phyloP scores from a whole-genome alignment of 1,140 invertebrate species.

The Macrotrachela quadricornifera region DNA sequence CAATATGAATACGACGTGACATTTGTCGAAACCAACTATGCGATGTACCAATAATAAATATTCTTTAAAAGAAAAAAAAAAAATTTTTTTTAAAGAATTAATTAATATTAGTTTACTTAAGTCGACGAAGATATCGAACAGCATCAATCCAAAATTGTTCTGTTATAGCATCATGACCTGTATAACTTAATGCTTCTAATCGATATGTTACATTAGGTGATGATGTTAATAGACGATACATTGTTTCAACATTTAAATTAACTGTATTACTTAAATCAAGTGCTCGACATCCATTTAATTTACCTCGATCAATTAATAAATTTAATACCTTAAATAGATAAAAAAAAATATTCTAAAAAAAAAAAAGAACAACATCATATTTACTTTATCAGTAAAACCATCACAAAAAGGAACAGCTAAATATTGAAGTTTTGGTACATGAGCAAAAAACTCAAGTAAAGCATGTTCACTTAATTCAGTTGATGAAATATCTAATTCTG shows the following conservation, averaged over 20 bases:
- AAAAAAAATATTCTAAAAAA: no score
- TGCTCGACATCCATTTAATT: slow-evolving; percentile 56
- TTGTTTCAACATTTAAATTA: slow-evolving; percentile 69
- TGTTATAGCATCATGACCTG: slow-evolving; percentile 87
- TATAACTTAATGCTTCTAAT: slow-evolving; percentile 59
- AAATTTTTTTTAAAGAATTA: no score
- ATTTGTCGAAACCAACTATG: slow-evolving; percentile 86
- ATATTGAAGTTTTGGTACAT: slow-evolving; percentile 64
- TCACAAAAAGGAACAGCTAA: slow-evolving; percentile 82
- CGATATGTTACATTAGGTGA: slow-evolving; percentile 56
- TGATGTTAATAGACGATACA: slow-evolving; percentile 55
- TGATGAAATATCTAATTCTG: slow-evolving; percentile 83
- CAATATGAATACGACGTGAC: slow-evolving; percentile 47
- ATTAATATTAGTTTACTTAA: slow-evolving; percentile 40
- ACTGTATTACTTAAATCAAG: slow-evolving; percentile 81
- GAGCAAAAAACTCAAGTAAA: slow-evolving; percentile 65
- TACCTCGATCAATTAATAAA: slow-evolving; percentile 65
- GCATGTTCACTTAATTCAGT: slow-evolving; percentile 83
- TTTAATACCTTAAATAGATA: slow-evolving; percentile 55
- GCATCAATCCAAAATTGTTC: slow-evolving; percentile 86
- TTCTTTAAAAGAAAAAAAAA: slow-evolving; percentile 38
- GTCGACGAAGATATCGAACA: slow-evolving; percentile 61
- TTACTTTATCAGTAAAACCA: slow-evolving; percentile 73
- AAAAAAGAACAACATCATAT: no score
- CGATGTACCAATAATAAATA: slow-evolving; percentile 83